Evolutionary conservation across 2,888 invertebrate species (phyloP).

Genomic region (Xestia c-nigrum): DNA sequence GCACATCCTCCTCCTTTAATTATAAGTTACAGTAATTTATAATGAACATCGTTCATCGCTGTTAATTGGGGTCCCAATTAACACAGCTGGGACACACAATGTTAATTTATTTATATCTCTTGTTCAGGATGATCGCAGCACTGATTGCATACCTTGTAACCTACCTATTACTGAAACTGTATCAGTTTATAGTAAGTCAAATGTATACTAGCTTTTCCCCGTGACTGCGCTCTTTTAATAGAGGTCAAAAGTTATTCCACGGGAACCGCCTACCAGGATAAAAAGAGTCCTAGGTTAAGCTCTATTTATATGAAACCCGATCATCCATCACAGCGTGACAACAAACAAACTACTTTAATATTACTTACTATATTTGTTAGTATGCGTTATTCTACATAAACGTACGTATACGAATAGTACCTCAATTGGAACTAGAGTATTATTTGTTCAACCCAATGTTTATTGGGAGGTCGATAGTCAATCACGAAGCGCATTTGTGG

Average conservation of each 20-base stretch:
- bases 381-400: background rate
- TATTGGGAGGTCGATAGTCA: background rate
- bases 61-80: conserved; percentile 38
- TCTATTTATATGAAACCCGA: background rate
- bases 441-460: conserved; percentile 8
- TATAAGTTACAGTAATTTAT: conserved; percentile 9
- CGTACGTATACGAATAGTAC: background rate
- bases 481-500: background rate
- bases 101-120: conserved; percentile 41
- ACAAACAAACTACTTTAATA: background rate
- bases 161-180: background rate
- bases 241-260: background rate
- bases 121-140: conserved; percentile 27
- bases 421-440: conserved; percentile 2
- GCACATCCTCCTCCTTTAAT: background rate
- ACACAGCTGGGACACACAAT: conserved; percentile 14
- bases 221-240: background rate
- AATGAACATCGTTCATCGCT: conserved; percentile 9
- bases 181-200: background rate
- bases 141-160: conserved; percentile 1
- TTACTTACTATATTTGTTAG: background rate
- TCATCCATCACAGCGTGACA: background rate
- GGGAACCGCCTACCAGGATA: too few relatives aligned
- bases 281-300: background rate
- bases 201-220: background rate